phyloP scores from a whole-genome alignment of 2,113 vertebrate species.

The Corydoras maculifer region DNA sequence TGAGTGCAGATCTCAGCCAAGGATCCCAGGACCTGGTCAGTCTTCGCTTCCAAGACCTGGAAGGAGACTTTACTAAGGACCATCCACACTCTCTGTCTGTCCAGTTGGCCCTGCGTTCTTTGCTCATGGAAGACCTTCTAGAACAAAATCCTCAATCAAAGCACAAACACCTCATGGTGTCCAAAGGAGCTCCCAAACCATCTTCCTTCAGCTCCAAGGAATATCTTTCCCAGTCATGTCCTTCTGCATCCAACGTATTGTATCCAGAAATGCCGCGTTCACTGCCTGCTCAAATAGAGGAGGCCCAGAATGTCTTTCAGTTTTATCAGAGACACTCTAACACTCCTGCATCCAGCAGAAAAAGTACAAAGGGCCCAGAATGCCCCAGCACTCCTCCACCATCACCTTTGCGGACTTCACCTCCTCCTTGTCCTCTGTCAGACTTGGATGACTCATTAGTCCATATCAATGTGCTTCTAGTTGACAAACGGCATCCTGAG shows the following conservation, averaged over 20 bases:
- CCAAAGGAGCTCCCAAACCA: constrained; percentile 86
- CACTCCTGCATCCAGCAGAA: constrained; percentile 63
- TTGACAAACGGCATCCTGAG: constrained; percentile 90
- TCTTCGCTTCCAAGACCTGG: constrained; percentile 89
- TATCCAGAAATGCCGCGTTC: constrained; percentile 94
- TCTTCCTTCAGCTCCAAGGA: constrained; percentile 85
- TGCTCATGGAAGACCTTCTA: constrained; percentile 94
- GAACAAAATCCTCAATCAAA: constrained; percentile 86
- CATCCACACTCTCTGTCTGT: constrained; percentile 82
- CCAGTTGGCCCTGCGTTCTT: constrained; percentile 82
- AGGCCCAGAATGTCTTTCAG: constrained; percentile 94
- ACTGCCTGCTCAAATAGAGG: constrained; percentile 91
- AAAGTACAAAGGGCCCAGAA: constrained; percentile 68
- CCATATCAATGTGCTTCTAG: constrained; percentile 88
- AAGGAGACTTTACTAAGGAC: constrained; percentile 88
- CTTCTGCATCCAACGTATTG: constrained; percentile 75
- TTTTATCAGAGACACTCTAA: constrained; percentile 86
- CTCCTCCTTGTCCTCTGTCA: constrained; percentile 57
- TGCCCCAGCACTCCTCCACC: constrained; percentile 91
- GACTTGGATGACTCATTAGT: constrained; percentile 93
- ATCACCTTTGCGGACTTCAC: constrained; percentile 72
- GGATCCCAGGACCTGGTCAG: constrained; percentile 92
- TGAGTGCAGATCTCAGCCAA: constrained; percentile 85
- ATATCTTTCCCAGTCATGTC: constrained; percentile 93
- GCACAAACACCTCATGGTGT: constrained; percentile 94